Evolutionary conservation across 1,140 invertebrate species (phyloP).

Genomic region (Heterodera schachtii): DNA sequence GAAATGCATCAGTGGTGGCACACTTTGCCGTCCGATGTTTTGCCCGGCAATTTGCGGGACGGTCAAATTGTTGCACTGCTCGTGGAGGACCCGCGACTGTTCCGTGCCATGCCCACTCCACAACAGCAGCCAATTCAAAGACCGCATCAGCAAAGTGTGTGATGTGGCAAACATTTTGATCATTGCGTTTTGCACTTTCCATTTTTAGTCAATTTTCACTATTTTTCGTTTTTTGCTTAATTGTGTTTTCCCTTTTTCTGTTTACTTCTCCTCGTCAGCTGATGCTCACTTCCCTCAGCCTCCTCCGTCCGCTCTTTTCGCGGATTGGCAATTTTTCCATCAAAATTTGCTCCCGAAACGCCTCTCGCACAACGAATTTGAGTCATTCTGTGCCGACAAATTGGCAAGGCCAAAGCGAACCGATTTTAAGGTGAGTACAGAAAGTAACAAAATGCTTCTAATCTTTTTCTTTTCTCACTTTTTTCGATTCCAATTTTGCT

Average conservation of each 20-base stretch:
- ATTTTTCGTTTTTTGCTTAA: too few relatives aligned
- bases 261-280: background rate
- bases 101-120: conserved; percentile 4
- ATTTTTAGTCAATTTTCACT: too few relatives aligned
- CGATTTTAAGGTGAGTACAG: conserved; percentile 32
- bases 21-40: background rate
- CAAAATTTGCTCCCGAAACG: conserved; percentile 30
- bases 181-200: background rate
- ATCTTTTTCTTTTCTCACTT: background rate
- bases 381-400: conserved; percentile 12
- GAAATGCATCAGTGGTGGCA: conserved; percentile 28
- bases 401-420: conserved; percentile 14
- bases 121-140: background rate
- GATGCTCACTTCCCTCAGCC: background rate
- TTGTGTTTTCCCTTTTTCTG: background rate
- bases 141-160: conserved; percentile 7
- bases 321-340: conserved; percentile 26
- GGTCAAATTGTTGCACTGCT: conserved; percentile 29
- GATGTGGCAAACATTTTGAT: background rate
- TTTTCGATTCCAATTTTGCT: conserved; percentile 38
- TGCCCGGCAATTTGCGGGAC: conserved; percentile 29
- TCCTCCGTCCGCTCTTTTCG: conserved; percentile 21
- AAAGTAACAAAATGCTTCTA: background rate
- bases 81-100: conserved; percentile 39
- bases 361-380: conserved; percentile 24